A percentile compares a stretch with the other conserved stretches of the same genome.
These are phyloP conservation scores for Laticauda colubrina DNA, from an alignment of 2,113 vertebrate genomes.

Conservation along the genomic window DNA sequence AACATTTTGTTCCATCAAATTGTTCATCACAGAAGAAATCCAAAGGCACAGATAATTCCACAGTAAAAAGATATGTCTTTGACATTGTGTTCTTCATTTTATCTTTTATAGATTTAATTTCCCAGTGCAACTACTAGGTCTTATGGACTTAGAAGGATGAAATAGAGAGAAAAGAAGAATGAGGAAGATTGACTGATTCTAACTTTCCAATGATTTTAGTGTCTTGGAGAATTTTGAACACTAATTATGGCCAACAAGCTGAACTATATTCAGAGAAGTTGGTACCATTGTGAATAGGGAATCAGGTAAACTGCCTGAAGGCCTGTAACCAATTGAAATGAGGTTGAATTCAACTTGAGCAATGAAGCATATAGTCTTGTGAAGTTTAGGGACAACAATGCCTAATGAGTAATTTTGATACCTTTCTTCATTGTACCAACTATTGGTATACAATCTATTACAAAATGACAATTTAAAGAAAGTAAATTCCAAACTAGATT, in stretches of 20 bases:
- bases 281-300: not conserved
- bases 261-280: not conserved
- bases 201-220: not conserved
- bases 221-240: not conserved
- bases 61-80: not conserved
- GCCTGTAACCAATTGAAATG: not conserved
- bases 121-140: not conserved
- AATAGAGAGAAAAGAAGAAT: too few species aligned
- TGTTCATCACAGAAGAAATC: not conserved
- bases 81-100: not conserved
- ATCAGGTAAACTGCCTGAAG: not conserved
- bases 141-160: not conserved
- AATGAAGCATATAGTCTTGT: not conserved
- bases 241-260: not conserved
- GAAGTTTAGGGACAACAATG: not conserved
- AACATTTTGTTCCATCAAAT: not conserved
- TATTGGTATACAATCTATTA: not conserved
- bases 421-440: not conserved
- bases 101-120: not conserved
- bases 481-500: not conserved
- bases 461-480: not conserved
- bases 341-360: not conserved
- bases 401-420: not conserved
- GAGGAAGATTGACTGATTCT: not conserved
- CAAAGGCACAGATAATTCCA: not conserved